Conservation (phyloP, 2,113 vertebrate genomes). For the Anhinga rufa region DNA sequence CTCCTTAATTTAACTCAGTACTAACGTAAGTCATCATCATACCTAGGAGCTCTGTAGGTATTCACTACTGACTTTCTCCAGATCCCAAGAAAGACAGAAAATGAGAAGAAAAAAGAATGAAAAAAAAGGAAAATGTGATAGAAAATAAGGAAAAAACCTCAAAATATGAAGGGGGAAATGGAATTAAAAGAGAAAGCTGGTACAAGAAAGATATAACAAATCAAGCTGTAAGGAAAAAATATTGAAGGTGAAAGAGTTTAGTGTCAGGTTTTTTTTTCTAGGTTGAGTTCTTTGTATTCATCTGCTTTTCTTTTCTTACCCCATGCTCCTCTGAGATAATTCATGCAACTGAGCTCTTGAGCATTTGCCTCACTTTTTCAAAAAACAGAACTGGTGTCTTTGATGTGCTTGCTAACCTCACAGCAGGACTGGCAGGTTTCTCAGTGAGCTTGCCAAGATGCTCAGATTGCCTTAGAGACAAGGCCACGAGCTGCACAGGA, state of each 20-base stretch:
- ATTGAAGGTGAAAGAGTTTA: neutral
- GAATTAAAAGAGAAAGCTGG: neutral
- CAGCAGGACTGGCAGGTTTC: neutral
- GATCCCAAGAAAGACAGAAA: neutral
- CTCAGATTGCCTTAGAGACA: neutral
- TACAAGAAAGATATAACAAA: neutral
- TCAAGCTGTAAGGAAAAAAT: neutral
- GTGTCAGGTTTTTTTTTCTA: neutral
- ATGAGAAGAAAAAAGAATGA: neutral
- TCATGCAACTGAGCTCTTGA: neutral
- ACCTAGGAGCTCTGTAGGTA: neutral
- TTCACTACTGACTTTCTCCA: neutral
- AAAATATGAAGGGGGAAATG: neutral
- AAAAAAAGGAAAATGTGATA: neutral
- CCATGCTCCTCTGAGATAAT: neutral
- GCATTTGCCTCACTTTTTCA: neutral
- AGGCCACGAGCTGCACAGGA: neutral
- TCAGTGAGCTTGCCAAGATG: neutral
- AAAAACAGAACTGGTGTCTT: neutral
- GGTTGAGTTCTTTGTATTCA: neutral
- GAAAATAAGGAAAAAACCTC: neutral
- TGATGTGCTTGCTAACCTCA: neutral
- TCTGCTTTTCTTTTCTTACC: neutral
- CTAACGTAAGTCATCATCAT: neutral
- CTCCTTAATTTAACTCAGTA: neutral